phyloP scores from a whole-genome alignment of 2,797 vertebrate species.

The Prunella strophiata region DNA sequence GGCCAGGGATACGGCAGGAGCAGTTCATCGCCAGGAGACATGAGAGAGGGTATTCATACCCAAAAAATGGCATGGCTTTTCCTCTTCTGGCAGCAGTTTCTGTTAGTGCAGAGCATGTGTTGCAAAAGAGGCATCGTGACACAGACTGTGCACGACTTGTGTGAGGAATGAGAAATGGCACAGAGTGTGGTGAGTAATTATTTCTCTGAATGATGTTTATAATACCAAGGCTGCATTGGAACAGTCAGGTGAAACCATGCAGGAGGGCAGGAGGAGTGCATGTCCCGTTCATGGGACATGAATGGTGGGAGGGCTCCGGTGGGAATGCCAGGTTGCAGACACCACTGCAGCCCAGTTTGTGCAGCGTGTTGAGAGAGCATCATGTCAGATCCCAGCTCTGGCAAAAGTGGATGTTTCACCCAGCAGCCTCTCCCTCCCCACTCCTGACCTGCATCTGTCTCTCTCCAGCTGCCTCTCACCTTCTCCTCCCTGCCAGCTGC shows the following conservation, averaged over 20 bases:
- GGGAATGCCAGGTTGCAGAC: background rate
- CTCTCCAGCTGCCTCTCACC: background rate
- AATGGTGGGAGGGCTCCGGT: background rate
- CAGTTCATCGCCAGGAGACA: fast-evolving
- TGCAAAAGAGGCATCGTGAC: background rate
- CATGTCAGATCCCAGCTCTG: fast-evolving
- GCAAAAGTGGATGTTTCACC: background rate
- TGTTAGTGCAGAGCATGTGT: background rate
- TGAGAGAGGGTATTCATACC: background rate
- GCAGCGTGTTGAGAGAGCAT: fast-evolving
- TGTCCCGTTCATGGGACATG: background rate
- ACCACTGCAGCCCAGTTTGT: background rate
- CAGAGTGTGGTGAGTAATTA: background rate
- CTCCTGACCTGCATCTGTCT: background rate
- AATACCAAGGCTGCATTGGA: fast-evolving
- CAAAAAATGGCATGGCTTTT: background rate
- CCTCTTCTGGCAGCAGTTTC: background rate
- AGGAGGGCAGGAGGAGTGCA: fast-evolving
- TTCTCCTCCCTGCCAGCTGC: background rate
- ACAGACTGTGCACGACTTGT: too few relatives aligned
- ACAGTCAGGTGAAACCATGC: background rate
- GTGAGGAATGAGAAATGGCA: background rate
- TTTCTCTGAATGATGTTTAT: background rate
- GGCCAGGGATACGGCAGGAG: background rate
- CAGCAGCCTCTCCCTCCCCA: fast-evolving